Evolutionary conservation across 2,888 invertebrate species (phyloP).

Genomic region (Aspidiotus rigidus): DNA sequence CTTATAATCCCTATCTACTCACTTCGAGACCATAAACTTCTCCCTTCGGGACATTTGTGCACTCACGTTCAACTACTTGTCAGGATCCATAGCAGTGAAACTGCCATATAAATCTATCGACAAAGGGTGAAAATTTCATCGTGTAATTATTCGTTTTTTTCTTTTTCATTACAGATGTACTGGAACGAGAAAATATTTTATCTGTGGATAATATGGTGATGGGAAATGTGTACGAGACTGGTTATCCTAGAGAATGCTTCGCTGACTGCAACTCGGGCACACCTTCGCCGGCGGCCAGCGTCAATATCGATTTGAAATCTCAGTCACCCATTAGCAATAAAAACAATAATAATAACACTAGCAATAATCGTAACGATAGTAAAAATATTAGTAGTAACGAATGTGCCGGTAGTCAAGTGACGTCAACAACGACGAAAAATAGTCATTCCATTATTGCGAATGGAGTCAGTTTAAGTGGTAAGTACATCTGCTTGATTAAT

Average conservation of each 20-base stretch:
- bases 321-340: constrained; percentile 16
- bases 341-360: constrained; percentile 18
- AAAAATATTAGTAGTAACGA: constrained; percentile 4
- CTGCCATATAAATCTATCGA: no score
- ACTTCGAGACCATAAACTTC: no score
- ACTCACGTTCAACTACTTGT: no score
- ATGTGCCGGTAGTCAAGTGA: constrained; percentile 9
- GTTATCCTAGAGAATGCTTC: constrained; percentile 65
- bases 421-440: constrained; percentile 1
- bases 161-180: constrained; percentile 49
- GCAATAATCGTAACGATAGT: constrained; percentile 23
- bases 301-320: constrained; percentile 16
- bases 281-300: constrained; percentile 24
- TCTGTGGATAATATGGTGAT: constrained; percentile 58
- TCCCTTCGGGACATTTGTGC: no score
- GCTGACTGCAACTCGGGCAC: constrained; percentile 44
- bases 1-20: no score
- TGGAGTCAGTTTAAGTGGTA: constrained; percentile 22
- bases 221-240: constrained; percentile 68
- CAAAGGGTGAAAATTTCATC: no score
- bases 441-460: constrained; percentile 19
- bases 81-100: no score
- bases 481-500: constrained; percentile 9
- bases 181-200: constrained; percentile 62
- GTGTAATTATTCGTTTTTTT: background rate